Evolutionary conservation across 2,797 vertebrate species (phyloP).

Genomic region (Enteromius argenteus): DNA sequence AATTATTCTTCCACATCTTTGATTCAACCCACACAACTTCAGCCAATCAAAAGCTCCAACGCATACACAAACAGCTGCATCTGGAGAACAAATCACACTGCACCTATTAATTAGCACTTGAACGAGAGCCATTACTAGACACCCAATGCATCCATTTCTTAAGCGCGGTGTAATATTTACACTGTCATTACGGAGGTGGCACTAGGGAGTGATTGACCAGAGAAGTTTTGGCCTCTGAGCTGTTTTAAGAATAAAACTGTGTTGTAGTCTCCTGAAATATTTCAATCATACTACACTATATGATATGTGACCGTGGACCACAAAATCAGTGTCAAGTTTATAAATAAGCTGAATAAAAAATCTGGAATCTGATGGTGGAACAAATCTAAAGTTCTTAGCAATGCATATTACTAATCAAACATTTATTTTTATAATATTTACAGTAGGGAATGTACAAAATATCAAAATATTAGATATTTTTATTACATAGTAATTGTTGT

Average conservation of each 20-base stretch:
- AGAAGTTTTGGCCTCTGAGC: not conserved
- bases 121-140: slow-evolving; percentile 35
- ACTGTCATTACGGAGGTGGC: slow-evolving; percentile 8
- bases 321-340: no score
- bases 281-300: no score
- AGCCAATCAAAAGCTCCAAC: not conserved
- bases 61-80: not conserved
- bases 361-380: no score
- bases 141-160: not conserved
- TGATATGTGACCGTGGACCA: no score
- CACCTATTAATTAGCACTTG: slow-evolving; percentile 52
- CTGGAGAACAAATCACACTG: slow-evolving; percentile 32
- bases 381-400: no score
- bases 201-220: not conserved
- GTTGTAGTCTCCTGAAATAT: not conserved
- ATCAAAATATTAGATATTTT: not conserved
- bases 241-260: not conserved
- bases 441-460: no score
- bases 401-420: no score
- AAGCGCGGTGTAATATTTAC: slow-evolving; percentile 4
- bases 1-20: slow-evolving; percentile 9
- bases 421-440: no score
- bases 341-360: no score
- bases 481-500: not conserved
- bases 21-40: slow-evolving; percentile 1